Conservation (phyloP, 2,888 invertebrate species). For the Argyresthia goedartella region DNA sequence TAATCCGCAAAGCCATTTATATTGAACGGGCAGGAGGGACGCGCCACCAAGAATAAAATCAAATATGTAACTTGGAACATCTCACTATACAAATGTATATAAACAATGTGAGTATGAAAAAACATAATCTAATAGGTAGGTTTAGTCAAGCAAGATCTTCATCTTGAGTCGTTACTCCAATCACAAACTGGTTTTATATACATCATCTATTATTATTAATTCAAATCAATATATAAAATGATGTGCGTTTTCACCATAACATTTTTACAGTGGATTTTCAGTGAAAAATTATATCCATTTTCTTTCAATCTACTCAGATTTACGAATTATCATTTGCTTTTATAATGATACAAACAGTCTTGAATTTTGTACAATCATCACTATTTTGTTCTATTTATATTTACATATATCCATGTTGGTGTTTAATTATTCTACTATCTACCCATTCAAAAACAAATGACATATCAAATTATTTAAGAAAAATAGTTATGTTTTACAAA, state of each 20-base stretch:
- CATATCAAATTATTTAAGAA: conserved; percentile 22
- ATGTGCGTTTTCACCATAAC: background rate
- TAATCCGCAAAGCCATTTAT: too few relatives aligned
- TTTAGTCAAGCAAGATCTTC: too few relatives aligned
- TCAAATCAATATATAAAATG: conserved; percentile 6
- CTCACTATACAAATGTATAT: too few relatives aligned
- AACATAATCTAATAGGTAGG: too few relatives aligned
- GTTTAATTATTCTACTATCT: conserved; percentile 41
- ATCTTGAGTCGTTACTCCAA: too few relatives aligned
- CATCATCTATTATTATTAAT: conserved; percentile 13
- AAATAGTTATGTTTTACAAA: conserved; percentile 32
- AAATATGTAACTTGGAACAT: too few relatives aligned
- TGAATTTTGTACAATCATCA: conserved; percentile 59
- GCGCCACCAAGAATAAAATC: too few relatives aligned
- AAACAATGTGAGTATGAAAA: too few relatives aligned
- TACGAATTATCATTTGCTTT: conserved; percentile 14
- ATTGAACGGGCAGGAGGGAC: too few relatives aligned
- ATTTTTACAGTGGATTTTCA: background rate
- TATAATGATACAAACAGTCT: conserved; percentile 48
- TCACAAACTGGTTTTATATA: background rate
- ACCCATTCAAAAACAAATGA: conserved; percentile 57
- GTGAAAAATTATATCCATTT: conserved; percentile 6
- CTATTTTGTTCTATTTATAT: conserved; percentile 41
- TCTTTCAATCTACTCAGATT: background rate
- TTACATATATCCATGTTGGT: conserved; percentile 44